Evolutionary conservation across 1,140 invertebrate genomes (phyloP).

Genomic region (Drosophila pseudoananassae): DNA sequence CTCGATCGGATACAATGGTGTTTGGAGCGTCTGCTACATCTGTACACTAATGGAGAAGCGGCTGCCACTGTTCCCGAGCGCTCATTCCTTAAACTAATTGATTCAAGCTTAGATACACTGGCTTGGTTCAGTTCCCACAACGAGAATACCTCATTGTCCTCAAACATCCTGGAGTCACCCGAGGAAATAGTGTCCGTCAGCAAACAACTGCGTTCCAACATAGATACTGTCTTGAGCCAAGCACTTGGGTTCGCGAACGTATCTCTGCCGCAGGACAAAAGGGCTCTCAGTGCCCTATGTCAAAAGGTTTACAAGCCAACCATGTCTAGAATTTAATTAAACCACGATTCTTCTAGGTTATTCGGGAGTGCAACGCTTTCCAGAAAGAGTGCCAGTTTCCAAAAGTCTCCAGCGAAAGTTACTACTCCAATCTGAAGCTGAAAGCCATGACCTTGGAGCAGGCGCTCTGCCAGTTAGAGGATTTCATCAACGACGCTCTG

Average conservation of each 20-base stretch:
- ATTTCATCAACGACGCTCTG: conserved; percentile 72
- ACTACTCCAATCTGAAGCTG: conserved; percentile 56
- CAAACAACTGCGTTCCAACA: conserved; percentile 51
- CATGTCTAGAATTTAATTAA: background rate
- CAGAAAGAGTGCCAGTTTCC: conserved; percentile 55
- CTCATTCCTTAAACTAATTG: conserved; percentile 62
- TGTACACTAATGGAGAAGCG: conserved; percentile 8
- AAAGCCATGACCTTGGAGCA: conserved; percentile 64
- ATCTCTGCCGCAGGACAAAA: conserved; percentile 69
- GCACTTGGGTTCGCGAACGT: conserved; percentile 79
- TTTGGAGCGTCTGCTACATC: conserved; percentile 43
- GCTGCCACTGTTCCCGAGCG: conserved; percentile 19
- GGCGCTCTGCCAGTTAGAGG: conserved; percentile 70
- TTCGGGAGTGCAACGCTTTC: conserved; percentile 69
- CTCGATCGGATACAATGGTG: conserved; percentile 72
- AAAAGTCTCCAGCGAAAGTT: background rate
- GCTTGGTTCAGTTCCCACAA: conserved; percentile 46
- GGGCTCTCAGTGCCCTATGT: conserved; percentile 74
- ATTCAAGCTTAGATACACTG: conserved; percentile 54
- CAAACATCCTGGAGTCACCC: background rate
- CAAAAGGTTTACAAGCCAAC: conserved; percentile 62
- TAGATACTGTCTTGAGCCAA: conserved; percentile 71
- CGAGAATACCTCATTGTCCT: conserved; percentile 22
- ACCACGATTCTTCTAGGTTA: conserved; percentile 35
- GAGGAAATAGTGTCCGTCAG: conserved; percentile 23